Percentiles rank a stretch among this genome's conserved stretches.
Evolutionary conservation across 1,140 invertebrate genomes (phyloP).

Genomic region (Sycobia sp.): DNA sequence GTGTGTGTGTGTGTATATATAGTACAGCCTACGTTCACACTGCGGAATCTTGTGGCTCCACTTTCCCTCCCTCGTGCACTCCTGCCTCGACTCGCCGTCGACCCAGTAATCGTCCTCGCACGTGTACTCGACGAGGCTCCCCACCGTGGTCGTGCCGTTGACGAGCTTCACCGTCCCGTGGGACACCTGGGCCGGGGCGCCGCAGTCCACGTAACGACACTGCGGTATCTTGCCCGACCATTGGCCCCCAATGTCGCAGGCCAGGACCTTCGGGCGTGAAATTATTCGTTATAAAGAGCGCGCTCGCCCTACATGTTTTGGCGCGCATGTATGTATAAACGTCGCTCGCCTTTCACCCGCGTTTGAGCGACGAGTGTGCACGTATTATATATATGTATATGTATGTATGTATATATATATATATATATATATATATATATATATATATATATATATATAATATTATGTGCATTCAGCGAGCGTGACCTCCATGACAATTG

Average conservation of each 20-base stretch:
- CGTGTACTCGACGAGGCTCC: conserved; percentile 74
- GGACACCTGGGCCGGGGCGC: conserved; percentile 76
- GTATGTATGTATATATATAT: too few species aligned
- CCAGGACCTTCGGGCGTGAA: conserved; percentile 67
- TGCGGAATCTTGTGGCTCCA: conserved; percentile 83
- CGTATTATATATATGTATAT: too few species aligned
- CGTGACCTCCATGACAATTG: conserved; percentile 19
- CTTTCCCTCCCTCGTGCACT: conserved; percentile 80
- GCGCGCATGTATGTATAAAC: too few species aligned
- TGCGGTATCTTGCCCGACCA: conserved; percentile 81
- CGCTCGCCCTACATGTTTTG: neutral
- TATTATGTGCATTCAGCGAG: neutral
- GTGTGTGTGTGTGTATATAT: neutral
- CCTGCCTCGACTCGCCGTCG: conserved; percentile 71
- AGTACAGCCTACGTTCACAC: conserved; percentile 76
- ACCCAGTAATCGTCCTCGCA: conserved; percentile 86
- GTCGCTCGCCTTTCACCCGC: conserved; percentile 36
- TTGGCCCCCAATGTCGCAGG: conserved; percentile 79
- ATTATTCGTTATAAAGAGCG: conserved; percentile 40
- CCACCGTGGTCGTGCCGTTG: conserved; percentile 81
- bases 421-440: too few species aligned
- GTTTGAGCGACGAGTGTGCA: neutral
- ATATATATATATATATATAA: too few species aligned
- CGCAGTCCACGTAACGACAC: conserved; percentile 88
- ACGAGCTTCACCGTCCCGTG: conserved; percentile 74